A percentile compares a stretch with the other conserved stretches of the same genome.
phyloP scores from a whole-genome alignment of 2,113 vertebrate species.

The Phrynosoma platyrhinos region DNA sequence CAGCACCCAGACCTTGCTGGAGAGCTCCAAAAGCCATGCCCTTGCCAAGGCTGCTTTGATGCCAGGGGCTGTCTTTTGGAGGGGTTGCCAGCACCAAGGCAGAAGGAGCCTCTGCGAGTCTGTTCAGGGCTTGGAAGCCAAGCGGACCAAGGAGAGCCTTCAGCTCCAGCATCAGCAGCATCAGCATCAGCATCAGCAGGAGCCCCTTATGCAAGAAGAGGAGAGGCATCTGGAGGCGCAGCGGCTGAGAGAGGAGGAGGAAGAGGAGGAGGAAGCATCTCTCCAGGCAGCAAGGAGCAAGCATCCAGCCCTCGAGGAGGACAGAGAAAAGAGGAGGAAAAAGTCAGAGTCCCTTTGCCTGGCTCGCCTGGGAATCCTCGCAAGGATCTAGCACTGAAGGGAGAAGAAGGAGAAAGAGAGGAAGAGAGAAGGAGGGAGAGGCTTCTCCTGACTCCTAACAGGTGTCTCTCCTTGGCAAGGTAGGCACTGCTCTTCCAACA shows the following conservation, averaged over 20 bases:
- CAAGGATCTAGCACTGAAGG: background rate
- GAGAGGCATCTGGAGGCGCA: conserved; percentile 20
- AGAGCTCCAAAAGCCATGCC: conserved; percentile 25
- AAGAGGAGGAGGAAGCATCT: conserved; percentile 20
- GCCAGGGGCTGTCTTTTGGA: background rate
- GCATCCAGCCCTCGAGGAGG: conserved; percentile 9
- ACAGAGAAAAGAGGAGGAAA: background rate
- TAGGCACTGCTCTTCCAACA: conserved; percentile 17
- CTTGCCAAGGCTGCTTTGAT: conserved; percentile 8
- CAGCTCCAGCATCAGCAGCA: background rate
- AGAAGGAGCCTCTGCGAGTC: conserved; percentile 6
- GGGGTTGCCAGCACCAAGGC: conserved; percentile 35
- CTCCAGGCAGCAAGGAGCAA: conserved; percentile 3
- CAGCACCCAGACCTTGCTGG: conserved; percentile 20
- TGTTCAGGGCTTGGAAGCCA: background rate
- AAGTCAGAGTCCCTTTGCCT: background rate
- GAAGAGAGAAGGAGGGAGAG: background rate
- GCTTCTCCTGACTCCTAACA: conserved; percentile 11
- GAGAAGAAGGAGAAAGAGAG: background rate
- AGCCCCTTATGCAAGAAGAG: conserved; percentile 42
- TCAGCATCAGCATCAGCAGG: background rate
- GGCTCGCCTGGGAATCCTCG: conserved; percentile 7
- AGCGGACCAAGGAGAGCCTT: conserved; percentile 41
- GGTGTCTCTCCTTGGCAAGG: conserved; percentile 30
- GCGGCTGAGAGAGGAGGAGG: conserved; percentile 11